Conservation (phyloP, 2,113 vertebrate species). For the Arvicanthis niloticus region DNA sequence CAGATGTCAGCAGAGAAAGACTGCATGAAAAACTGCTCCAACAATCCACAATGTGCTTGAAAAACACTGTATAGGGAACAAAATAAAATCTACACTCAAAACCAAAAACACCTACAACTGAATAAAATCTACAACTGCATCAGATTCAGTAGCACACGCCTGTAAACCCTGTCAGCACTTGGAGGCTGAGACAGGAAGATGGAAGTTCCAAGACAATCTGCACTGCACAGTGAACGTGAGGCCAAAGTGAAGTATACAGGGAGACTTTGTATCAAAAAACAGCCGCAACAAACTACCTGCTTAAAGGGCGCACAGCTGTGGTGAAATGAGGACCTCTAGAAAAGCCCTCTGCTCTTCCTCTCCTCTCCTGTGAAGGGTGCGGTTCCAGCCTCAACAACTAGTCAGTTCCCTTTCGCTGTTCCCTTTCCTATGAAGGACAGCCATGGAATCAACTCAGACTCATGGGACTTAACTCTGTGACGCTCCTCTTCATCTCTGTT, state of each 20-base stretch:
- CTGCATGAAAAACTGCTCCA: background rate
- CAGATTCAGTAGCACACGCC: background rate
- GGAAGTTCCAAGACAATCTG: background rate
- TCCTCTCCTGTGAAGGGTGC: background rate
- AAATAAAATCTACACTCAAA: background rate
- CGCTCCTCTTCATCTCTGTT: too few relatives aligned
- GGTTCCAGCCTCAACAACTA: background rate
- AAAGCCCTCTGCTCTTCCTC: background rate
- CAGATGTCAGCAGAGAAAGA: background rate
- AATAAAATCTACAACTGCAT: background rate
- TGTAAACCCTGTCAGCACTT: background rate
- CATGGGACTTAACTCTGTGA: accelerated
- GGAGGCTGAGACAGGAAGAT: background rate
- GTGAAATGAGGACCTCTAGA: background rate
- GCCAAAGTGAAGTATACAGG: background rate
- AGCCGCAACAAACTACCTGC: background rate
- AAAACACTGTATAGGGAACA: background rate
- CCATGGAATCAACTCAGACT: too few relatives aligned
- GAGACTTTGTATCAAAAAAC: background rate
- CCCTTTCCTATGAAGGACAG: background rate
- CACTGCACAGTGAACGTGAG: background rate
- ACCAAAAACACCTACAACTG: background rate
- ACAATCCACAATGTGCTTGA: background rate
- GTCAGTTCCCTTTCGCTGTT: background rate
- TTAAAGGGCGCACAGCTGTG: background rate